Evolutionary conservation across 2,113 vertebrate genomes (phyloP), one percentile per base, ranked within the genome.

Genomic region (Paramisgurnus dabryanus): DNA sequence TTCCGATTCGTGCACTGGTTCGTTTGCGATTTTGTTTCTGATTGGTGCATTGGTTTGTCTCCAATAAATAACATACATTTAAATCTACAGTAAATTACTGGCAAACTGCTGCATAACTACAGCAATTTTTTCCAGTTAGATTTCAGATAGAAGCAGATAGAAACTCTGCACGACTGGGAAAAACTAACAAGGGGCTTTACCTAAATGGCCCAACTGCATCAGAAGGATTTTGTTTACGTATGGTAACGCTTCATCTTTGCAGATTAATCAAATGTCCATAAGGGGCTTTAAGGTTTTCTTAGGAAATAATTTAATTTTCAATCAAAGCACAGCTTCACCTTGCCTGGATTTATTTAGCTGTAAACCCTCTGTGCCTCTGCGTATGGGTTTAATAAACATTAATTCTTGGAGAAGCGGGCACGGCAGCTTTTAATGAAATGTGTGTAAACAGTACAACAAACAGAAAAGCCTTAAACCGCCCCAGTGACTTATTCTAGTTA

Each of bases 341-440:
- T 74, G 7, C 57, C 18, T 74, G 4, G 4, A 74, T 74, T 47
- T 74, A 27, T 61, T 63, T 47, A 0, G 57, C 55, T 15, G 12
- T 61, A 64, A 53, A 64, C 43, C 70, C 70, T 65, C 47, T 66
- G 69, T 45, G 61, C 68, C 61, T 41, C 61, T 45, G 68, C 18
- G 60, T n/a, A 80, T 47, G 18, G 61, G 22, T 79, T 79, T 75
- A 79, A 69, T 69, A 74, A 72, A 66, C 53, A 74, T 55, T n/a
- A 79, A 74, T 53, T 64, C 50, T 45, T 67, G 76, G 39, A 79
- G 70, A 60, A 50, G 15, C 39, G 70, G 18, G 50, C 55, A 53
- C n/a, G 27, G 6, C 40, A 50, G 55, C 55, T 79, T 65, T 75
- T 83, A 75, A 83, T 79, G 60, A 74, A 50, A 63, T 41, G 11